A percentile compares a stretch with the other conserved stretches of the same genome.
Conservation (phyloP, 2,113 vertebrate species). For the Gymnocephalus cernua region DNA sequence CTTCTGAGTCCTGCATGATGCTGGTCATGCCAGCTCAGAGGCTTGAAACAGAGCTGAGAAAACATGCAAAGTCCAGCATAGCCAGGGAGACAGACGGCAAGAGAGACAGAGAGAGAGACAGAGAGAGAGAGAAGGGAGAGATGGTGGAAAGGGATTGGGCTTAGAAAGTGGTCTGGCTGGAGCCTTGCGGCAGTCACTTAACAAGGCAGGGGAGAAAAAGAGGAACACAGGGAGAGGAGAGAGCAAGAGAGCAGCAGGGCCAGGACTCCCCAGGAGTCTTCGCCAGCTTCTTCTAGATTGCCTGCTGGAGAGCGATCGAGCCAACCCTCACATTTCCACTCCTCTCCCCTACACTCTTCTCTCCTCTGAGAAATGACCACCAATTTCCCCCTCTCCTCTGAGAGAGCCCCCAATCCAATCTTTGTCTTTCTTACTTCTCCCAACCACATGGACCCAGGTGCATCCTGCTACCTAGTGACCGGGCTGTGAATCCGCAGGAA, state of each 20-base stretch:
- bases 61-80: slow-evolving; percentile 35
- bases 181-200: slow-evolving; percentile 61
- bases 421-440: slow-evolving; percentile 26
- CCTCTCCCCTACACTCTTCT: slow-evolving; percentile 27
- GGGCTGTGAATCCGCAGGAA: slow-evolving; percentile 26
- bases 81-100: slow-evolving; percentile 25
- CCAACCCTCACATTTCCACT: slow-evolving; percentile 31
- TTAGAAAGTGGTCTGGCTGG: slow-evolving; percentile 31
- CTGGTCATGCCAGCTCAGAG: slow-evolving; percentile 35
- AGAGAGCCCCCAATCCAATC: slow-evolving; percentile 49
- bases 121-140: slow-evolving; percentile 29
- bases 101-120: slow-evolving; percentile 14
- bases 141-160: slow-evolving; percentile 26
- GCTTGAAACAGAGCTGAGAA: slow-evolving; percentile 47
- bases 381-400: slow-evolving; percentile 45
- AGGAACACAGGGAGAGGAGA: slow-evolving; percentile 30
- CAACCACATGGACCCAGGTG: slow-evolving; percentile 44
- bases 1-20: slow-evolving; percentile 21
- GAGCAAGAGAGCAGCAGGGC: slow-evolving; percentile 41
- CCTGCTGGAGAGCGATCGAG: slow-evolving; percentile 55
- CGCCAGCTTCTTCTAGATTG: slow-evolving; percentile 50
- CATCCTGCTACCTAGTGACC: slow-evolving; percentile 46
- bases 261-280: slow-evolving; percentile 49
- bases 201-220: slow-evolving; percentile 51
- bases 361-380: slow-evolving; percentile 68